Evolutionary conservation across 2,888 invertebrate species (phyloP).

Genomic region (Hemistola chrysoprasaria): DNA sequence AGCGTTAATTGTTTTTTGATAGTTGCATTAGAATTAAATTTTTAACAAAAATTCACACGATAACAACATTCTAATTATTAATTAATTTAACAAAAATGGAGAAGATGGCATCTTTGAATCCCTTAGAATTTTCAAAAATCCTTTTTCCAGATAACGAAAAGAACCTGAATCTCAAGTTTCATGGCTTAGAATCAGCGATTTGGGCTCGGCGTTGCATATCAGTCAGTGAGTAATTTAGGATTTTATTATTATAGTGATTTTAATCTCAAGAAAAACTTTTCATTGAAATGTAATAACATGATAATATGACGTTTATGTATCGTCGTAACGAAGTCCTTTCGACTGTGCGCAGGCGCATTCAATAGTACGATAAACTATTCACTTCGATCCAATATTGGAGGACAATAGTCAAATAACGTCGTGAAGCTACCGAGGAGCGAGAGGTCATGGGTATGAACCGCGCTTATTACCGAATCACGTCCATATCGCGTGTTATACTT

Average conservation of each 20-base stretch:
- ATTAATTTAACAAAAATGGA: too few species aligned
- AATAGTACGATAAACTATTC: conserved; percentile 40
- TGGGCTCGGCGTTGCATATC: too few species aligned
- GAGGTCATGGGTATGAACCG: conserved; percentile 24
- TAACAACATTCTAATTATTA: too few species aligned
- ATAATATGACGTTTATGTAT: conserved; percentile 20
- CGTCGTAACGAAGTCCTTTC: conserved; percentile 42
- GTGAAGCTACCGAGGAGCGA: conserved; percentile 6
- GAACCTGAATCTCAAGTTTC: too few species aligned
- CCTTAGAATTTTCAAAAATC: too few species aligned
- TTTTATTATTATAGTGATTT: too few species aligned
- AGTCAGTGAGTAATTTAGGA: too few species aligned
- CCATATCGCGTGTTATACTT: conserved; percentile 17
- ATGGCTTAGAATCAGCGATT: too few species aligned
- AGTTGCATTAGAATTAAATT: neutral
- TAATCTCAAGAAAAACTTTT: too few species aligned
- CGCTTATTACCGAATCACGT: conserved; percentile 20
- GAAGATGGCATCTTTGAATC: too few species aligned
- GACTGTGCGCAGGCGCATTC: conserved; percentile 50
- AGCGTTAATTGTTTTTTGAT: conserved; percentile 17
- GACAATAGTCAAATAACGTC: conserved; percentile 60
- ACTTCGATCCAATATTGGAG: conserved; percentile 55
- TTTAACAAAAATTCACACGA: neutral
- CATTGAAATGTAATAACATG: conserved; percentile 3
- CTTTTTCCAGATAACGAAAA: too few species aligned